Conservation (phyloP, 2,113 vertebrate species). For the Lethenteron reissneri region DNA sequence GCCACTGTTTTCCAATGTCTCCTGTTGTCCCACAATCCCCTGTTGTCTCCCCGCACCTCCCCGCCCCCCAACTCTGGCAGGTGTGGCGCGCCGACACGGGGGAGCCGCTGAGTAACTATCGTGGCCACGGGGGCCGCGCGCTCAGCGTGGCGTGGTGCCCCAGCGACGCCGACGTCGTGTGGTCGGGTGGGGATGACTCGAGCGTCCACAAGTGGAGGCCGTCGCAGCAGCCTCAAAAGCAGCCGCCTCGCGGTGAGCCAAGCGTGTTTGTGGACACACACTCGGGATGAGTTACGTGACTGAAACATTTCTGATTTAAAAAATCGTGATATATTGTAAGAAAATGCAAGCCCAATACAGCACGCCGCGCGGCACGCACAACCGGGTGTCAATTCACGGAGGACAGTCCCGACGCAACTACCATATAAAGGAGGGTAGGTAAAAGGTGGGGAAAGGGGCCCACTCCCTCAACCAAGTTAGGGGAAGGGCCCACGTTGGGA, state of each 20-base stretch:
- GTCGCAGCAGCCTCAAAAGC: constrained; percentile 48
- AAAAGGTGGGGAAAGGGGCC: background rate
- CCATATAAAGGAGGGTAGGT: too few relatives aligned
- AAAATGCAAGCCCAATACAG: too few relatives aligned
- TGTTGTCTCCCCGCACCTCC: background rate
- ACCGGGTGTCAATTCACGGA: too few relatives aligned
- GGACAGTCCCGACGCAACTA: too few relatives aligned
- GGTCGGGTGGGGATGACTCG: constrained; percentile 82
- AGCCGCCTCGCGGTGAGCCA: constrained; percentile 53
- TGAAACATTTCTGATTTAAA: too few relatives aligned
- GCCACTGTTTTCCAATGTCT: too few relatives aligned
- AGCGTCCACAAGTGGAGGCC: constrained; percentile 59
- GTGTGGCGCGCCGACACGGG: constrained; percentile 75
- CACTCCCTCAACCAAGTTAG: too few relatives aligned
- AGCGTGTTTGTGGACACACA: background rate
- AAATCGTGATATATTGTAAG: too few relatives aligned
- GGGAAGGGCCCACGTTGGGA: too few relatives aligned
- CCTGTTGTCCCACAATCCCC: too few relatives aligned
- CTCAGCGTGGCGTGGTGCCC: constrained; percentile 72
- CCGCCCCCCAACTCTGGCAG: constrained; percentile 18
- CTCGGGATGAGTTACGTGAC: background rate
- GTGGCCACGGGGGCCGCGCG: constrained; percentile 53
- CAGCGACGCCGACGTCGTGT: constrained; percentile 49
- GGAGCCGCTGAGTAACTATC: constrained; percentile 54
- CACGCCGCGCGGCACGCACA: too few relatives aligned